These are phyloP conservation scores for Sebastes fasciatus DNA, from an alignment of 2,113 vertebrate genomes.

Conservation along the genomic window DNA sequence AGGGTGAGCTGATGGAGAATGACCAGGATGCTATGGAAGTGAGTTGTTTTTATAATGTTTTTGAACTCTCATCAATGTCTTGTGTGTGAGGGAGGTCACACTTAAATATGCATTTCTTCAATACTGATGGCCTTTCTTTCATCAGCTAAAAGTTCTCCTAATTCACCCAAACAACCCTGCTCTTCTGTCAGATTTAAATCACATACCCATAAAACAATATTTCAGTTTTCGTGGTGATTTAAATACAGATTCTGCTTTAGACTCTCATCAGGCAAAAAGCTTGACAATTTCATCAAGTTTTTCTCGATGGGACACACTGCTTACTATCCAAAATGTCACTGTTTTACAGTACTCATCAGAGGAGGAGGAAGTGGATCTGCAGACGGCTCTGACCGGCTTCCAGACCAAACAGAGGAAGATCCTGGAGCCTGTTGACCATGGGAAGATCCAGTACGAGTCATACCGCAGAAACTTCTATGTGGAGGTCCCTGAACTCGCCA, in stretches of 20 bases:
- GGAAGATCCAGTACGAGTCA: constrained; percentile 96
- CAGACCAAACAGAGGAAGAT: constrained; percentile 98
- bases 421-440: constrained; percentile 97
- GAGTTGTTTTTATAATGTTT: constrained; percentile 22
- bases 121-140: background rate
- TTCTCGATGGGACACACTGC: background rate
- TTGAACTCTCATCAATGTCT: background rate
- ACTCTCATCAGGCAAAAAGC: background rate
- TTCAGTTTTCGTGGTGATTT: background rate
- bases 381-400: constrained; percentile 96
- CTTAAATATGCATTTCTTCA: background rate
- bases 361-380: constrained; percentile 97
- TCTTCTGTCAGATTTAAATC: background rate
- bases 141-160: background rate
- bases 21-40: constrained; percentile 99
- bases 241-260: background rate
- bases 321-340: background rate
- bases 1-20: constrained; percentile 98
- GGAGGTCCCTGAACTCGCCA: constrained; percentile 96
- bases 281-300: background rate
- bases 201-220: background rate
- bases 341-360: constrained; percentile 95
- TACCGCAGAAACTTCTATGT: constrained; percentile 99
- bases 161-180: background rate
- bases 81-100: background rate